Evolutionary conservation across 1,140 invertebrate species (phyloP).

Genomic region (Pemphigus obesinymphae): DNA sequence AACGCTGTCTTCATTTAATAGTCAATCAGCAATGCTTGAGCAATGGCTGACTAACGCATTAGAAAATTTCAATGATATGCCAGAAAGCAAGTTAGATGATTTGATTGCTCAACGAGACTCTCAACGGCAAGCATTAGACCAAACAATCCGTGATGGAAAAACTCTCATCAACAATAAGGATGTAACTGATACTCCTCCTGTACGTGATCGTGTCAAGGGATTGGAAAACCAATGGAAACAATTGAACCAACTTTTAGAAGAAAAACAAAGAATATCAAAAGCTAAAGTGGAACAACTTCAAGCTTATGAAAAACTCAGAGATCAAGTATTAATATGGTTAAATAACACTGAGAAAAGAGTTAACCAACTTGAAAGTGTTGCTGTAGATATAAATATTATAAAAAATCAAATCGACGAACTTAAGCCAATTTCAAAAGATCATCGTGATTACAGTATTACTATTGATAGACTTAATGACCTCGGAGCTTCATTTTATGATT

Average conservation of each 20-base stretch:
- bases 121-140: slow-evolving; percentile 64
- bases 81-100: slow-evolving; percentile 58
- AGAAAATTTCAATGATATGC: slow-evolving; percentile 73
- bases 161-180: slow-evolving; percentile 81
- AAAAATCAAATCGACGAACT: slow-evolving; percentile 80
- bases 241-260: slow-evolving; percentile 70
- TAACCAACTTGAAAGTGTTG: slow-evolving; percentile 70
- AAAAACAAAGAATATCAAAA: slow-evolving; percentile 75
- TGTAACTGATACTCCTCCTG: slow-evolving; percentile 75
- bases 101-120: slow-evolving; percentile 56
- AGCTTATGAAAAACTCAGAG: slow-evolving; percentile 77
- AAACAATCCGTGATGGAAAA: slow-evolving; percentile 73
- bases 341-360: slow-evolving; percentile 70
- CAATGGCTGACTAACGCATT: slow-evolving; percentile 66
- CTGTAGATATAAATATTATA: slow-evolving; percentile 78
- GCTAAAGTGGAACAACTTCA: slow-evolving; percentile 75
- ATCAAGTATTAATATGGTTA: slow-evolving; percentile 82
- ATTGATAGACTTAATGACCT: slow-evolving; percentile 90
- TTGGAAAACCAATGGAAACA: slow-evolving; percentile 86
- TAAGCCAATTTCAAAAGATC: slow-evolving; percentile 81
- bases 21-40: slow-evolving; percentile 64
- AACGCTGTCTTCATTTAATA: slow-evolving; percentile 67
- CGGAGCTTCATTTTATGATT: slow-evolving; percentile 75
- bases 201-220: slow-evolving; percentile 83
- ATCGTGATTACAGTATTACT: slow-evolving; percentile 76